Conservation (phyloP, 2,888 invertebrate species). For the Drosophila mulleri region DNA sequence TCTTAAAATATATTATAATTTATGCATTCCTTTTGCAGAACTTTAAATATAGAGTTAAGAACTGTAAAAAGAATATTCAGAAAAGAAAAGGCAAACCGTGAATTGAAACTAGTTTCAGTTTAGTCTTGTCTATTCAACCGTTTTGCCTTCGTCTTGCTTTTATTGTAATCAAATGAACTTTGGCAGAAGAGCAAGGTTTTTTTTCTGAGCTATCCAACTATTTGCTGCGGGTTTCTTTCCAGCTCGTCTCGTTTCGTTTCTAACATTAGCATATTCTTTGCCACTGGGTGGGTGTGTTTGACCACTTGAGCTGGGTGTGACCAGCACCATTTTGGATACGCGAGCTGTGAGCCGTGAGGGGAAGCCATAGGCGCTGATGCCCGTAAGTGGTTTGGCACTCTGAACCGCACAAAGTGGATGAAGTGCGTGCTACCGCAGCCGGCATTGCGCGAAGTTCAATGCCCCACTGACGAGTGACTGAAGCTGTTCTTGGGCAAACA, state of each 20-base stretch:
- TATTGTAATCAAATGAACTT: slow-evolving; percentile 37
- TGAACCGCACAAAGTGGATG: slow-evolving; percentile 30
- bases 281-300: slow-evolving; percentile 49
- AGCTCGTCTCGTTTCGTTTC: slow-evolving; percentile 31
- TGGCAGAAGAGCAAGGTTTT: slow-evolving; percentile 50
- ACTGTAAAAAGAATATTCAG: background rate
- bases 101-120: slow-evolving; percentile 60
- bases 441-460: slow-evolving; percentile 39
- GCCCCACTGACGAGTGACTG: slow-evolving; percentile 22
- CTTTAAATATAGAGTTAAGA: background rate
- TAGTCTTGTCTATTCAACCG: slow-evolving; percentile 3
- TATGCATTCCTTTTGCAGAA: slow-evolving; percentile 43
- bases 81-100: background rate
- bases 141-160: slow-evolving; percentile 4
- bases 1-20: slow-evolving; percentile 16
- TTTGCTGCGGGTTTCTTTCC: slow-evolving; percentile 17
- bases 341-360: slow-evolving; percentile 11
- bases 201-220: background rate
- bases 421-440: slow-evolving; percentile 22
- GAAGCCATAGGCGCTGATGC: slow-evolving; percentile 38
- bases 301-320: slow-evolving; percentile 50
- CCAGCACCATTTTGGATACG: slow-evolving; percentile 12
- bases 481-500: slow-evolving; percentile 37
- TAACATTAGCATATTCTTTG: slow-evolving; percentile 42
- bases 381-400: slow-evolving; percentile 44